These are phyloP conservation scores for Autographa gamma DNA, from an alignment of 2,888 invertebrate genomes.

Conservation along the genomic window DNA sequence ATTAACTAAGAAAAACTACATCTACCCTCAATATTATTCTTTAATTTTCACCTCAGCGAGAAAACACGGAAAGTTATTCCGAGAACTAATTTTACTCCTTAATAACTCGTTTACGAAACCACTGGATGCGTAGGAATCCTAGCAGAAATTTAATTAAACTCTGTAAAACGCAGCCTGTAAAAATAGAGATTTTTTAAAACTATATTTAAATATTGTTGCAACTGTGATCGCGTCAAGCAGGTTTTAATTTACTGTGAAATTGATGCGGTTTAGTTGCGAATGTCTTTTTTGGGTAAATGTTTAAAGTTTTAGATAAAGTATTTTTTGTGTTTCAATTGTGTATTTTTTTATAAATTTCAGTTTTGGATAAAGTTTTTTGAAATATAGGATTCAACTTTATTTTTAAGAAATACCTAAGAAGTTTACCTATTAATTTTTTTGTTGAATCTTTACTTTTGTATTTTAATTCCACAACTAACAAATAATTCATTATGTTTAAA, in stretches of 20 bases:
- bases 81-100: slow-evolving; percentile 20
- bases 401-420: background rate
- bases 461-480: no score
- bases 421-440: no score
- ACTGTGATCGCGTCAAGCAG: slow-evolving; percentile 7
- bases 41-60: background rate
- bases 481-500: no score
- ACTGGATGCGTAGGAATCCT: slow-evolving; percentile 25
- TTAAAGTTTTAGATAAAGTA: background rate
- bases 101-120: slow-evolving; percentile 35
- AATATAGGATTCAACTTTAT: background rate
- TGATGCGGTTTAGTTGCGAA: slow-evolving; percentile 3
- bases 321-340: background rate
- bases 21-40: slow-evolving; percentile 13
- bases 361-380: background rate
- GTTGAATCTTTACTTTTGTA: no score
- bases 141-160: slow-evolving; percentile 47
- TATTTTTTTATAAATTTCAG: background rate
- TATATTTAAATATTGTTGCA: slow-evolving; percentile 32
- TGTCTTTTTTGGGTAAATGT: background rate
- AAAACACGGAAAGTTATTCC: slow-evolving; percentile 10
- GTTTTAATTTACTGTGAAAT: slow-evolving; percentile 26
- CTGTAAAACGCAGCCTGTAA: slow-evolving; percentile 27
- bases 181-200: slow-evolving; percentile 33
- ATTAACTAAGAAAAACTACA: background rate